phyloP scores from a whole-genome alignment of 1,140 invertebrate genomes.

The Calliphora vicina region DNA sequence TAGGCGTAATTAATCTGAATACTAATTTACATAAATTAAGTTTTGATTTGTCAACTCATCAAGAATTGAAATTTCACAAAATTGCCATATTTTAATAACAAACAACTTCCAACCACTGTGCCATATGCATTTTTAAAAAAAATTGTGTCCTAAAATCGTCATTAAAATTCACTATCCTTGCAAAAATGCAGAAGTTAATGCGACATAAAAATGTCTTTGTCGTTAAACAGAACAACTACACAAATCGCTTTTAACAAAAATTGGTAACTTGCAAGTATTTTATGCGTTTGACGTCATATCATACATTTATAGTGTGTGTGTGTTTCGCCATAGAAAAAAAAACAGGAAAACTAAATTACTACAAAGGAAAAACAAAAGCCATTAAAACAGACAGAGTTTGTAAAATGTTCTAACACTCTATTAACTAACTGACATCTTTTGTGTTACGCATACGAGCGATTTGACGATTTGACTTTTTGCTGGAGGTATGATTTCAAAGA shows the following conservation, averaged over 20 bases:
- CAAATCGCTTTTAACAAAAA: not conserved
- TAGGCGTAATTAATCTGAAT: too few relatives aligned
- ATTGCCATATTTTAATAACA: too few relatives aligned
- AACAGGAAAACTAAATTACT: not conserved
- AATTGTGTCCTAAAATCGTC: not conserved
- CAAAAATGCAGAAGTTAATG: not conserved
- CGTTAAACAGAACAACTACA: not conserved
- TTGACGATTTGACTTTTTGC: too few relatives aligned
- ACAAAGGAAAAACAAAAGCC: not conserved
- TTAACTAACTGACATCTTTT: not conserved
- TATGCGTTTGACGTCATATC: not conserved
- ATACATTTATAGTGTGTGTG: too few relatives aligned
- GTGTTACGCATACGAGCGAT: not conserved
- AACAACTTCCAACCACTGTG: too few relatives aligned
- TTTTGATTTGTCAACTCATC: too few relatives aligned
- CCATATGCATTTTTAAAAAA: not conserved
- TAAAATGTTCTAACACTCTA: not conserved
- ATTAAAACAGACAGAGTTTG: not conserved
- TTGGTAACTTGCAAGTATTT: not conserved
- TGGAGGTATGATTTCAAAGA: too few relatives aligned
- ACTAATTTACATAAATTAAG: too few relatives aligned
- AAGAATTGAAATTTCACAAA: too few relatives aligned
- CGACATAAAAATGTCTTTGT: not conserved
- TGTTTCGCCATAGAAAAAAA: too few relatives aligned
- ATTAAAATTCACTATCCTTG: conserved; percentile 11